Base-by-base conservation (phyloP, 2,113 vertebrate genomes). In the Sturnira hondurensis region DNA sequence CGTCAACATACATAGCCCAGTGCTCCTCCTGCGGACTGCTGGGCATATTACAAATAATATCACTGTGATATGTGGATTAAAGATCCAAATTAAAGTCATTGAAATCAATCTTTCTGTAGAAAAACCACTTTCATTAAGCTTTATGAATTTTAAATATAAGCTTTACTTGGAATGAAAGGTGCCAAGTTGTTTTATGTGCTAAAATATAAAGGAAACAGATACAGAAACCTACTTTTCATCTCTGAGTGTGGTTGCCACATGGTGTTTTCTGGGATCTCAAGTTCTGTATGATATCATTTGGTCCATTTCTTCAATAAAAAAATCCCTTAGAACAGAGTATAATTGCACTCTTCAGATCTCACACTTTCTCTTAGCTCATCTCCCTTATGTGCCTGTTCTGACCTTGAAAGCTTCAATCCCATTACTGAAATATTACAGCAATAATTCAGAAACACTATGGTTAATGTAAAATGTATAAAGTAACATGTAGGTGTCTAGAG, bases 391-490 rank as follows among this genome's bases (percentile, higher is more conserved):
- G 22, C 38, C 91, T 92, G 3, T 88, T 83, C 61, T 98, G 95
- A 96, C 54, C 80, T 84, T 97, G 97, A 97, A 68, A 96, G n/a
- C 38, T 94, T 93, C 50, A 95, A 94, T 86, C 24, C 68, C 20
- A 93, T 95, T 77, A 76, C 84, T 95, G 89, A 98, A 97, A 97
- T 97, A 98, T 95, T 97, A 88, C 28, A 94, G 77, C 36, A 96
- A 95, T 97, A 97, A 97, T 97, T 98, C 96, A 96, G 28, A 74
- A 89, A 77, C 28, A 52, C 73, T 84, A 77, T 87, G 22, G 41
- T 83, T 97, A 97, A 96, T 85, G 97, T 92, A 67, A 56, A 76
- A 28, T 20, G 76, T 28, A 76, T 96, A 95, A 47, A 96, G 84
- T 56, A 96, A 93, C 88, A 96, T 96, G 93, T 85, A 94, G 58